Evolutionary conservation across 2,888 invertebrate genomes (phyloP).

Genomic region (Chrysina gloriosa): DNA sequence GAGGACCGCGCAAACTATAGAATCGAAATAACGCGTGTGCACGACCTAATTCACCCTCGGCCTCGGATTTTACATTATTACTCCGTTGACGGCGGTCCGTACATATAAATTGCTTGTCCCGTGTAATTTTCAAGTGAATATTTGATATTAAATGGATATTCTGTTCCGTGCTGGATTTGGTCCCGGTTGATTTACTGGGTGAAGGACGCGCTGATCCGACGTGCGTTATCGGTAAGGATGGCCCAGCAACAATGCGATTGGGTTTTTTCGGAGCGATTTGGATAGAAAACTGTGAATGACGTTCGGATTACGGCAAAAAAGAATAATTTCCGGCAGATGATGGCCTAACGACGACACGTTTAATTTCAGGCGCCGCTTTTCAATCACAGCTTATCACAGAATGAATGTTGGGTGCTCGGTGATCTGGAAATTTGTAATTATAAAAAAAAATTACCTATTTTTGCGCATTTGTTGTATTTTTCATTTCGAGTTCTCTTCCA

Average conservation of each 20-base stretch:
- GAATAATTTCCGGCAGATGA: slow-evolving; percentile 15
- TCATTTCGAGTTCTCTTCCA: no score
- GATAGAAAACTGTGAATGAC: slow-evolving; percentile 1
- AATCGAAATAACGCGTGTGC: slow-evolving; percentile 2
- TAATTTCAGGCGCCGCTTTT: not conserved
- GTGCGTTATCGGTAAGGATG: no score
- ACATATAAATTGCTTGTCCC: slow-evolving; percentile 16
- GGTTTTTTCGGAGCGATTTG: not conserved
- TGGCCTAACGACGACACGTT: not conserved
- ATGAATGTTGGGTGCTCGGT: not conserved
- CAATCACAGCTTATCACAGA: not conserved
- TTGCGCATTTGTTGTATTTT: no score
- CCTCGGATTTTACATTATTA: slow-evolving; percentile 3
- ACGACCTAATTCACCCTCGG: not conserved
- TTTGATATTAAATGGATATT: slow-evolving; percentile 18
- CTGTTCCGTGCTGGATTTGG: slow-evolving; percentile 8
- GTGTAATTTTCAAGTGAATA: slow-evolving; percentile 17
- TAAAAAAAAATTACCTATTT: no score
- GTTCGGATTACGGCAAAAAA: not conserved
- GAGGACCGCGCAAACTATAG: not conserved
- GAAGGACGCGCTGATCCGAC: no score
- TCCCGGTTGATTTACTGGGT: slow-evolving; percentile 2
- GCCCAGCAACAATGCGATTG: not conserved
- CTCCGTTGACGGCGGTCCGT: not conserved
- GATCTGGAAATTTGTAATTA: no score